These are phyloP conservation scores for Tapirus indicus DNA, from an alignment of 2,797 vertebrate genomes.

Conservation along the genomic window DNA sequence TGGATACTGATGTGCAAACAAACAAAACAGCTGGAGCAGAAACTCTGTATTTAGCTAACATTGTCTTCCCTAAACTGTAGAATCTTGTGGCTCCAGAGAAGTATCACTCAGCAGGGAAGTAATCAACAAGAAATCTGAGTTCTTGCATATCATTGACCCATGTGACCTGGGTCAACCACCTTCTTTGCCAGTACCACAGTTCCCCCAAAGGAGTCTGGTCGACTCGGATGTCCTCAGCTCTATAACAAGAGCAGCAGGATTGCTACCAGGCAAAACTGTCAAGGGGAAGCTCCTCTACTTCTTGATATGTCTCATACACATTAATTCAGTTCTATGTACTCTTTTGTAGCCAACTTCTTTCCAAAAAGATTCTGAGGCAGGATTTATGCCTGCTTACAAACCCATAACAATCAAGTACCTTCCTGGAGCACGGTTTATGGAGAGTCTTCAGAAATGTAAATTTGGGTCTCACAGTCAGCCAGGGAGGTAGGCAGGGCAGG, in stretches of 20 bases:
- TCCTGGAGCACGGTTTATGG: not conserved
- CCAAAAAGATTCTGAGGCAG: not conserved
- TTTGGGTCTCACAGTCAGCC: not conserved
- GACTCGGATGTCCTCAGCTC: not conserved
- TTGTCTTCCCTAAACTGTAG: not conserved
- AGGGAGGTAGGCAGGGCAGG: not conserved
- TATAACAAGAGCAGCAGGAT: not conserved
- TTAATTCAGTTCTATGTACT: not conserved
- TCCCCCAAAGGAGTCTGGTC: not conserved
- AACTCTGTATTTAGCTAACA: not conserved
- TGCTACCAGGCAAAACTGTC: not conserved
- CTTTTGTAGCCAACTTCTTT: not conserved
- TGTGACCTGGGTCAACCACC: not conserved
- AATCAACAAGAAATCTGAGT: not conserved
- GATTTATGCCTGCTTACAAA: not conserved
- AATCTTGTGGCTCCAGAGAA: not conserved
- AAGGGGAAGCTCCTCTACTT: not conserved
- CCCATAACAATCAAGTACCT: not conserved
- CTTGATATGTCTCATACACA: not conserved
- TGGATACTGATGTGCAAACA: not conserved
- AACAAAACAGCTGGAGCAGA: not conserved
- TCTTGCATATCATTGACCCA: not conserved
- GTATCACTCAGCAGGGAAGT: not conserved
- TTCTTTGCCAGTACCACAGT: not conserved
- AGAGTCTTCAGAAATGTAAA: constrained; percentile 17